Evolutionary conservation across 2,888 invertebrate species (phyloP), one percentile per base, ranked within the genome.

Genomic region (Spilarctia lutea): DNA sequence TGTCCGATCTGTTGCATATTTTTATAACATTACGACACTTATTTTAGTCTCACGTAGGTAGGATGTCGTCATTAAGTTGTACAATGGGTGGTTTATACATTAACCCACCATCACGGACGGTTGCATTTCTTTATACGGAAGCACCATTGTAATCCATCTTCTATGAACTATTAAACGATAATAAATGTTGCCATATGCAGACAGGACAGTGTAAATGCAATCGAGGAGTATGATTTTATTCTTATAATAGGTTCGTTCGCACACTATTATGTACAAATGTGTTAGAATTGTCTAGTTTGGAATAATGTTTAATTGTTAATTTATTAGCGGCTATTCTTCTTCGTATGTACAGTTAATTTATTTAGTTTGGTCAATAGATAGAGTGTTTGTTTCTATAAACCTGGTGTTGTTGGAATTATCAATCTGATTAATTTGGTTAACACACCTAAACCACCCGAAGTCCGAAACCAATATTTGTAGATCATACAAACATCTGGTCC

Each of bases 31-130:
- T 30, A 63, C 27, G 30, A 30, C 30, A 63, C 30, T 63, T 30
- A 63, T 63, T 63, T 60, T 16, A 16, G 60, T 63, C 16, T 63
- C 71, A 71, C 66, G 74, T 71, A 63, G 27, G 16, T 48, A 18
- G 24, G 33, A 65, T 69, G 66, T 56, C 72, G 71, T 71, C 56
- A 82, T 72, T 75, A 76, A n/a, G 66, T 11, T 60, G 39, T 30
- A 83, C 83, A 85, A 83, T 83, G 74, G 79, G 67, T 77, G 75
- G 71, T 83, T 83, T 52, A 39, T 71, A 35, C 73, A 71, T 74
- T 72, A 84, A 71, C 27, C 69, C 68, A 65, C 63, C 68, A 81
- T 42, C 33, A 35, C 33, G 68, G 13, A 65, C 77, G 35, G 73
- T 74, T 74, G 76, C 70, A 35, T 68, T 33, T 10, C 48, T 75